Percentiles rank a stretch among this genome's conserved stretches.
phyloP scores from a whole-genome alignment of 2,888 invertebrate species.

The Drosophila formosana region DNA sequence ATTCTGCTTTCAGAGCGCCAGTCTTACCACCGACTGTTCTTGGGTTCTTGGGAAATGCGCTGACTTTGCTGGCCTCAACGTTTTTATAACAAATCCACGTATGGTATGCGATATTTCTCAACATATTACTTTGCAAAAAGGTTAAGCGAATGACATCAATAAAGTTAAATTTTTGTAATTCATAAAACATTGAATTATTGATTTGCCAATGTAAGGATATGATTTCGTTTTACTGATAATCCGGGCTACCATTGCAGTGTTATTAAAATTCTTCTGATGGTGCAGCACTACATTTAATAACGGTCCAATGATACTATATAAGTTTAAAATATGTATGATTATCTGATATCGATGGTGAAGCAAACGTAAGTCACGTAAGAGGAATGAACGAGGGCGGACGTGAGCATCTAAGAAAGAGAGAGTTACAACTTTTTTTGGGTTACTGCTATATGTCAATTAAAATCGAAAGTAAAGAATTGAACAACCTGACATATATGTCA shows the following conservation, averaged over 20 bases:
- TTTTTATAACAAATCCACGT: neutral
- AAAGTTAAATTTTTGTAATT: neutral
- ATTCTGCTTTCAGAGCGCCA: neutral
- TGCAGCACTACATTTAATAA: too few relatives aligned
- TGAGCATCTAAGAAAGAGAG: neutral
- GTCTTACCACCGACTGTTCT: neutral
- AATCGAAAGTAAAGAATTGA: neutral
- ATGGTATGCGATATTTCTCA: neutral
- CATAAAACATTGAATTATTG: too few relatives aligned
- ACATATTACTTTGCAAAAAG: neutral
- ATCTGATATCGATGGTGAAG: neutral
- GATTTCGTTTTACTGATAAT: too few relatives aligned
- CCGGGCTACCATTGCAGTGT: too few relatives aligned
- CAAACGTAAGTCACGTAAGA: neutral
- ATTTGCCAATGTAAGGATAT: too few relatives aligned
- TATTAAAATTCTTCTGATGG: too few relatives aligned
- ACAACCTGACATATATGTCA: neutral
- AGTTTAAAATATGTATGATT: too few relatives aligned
- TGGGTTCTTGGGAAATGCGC: neutral
- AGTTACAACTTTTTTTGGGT: neutral
- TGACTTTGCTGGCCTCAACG: neutral
- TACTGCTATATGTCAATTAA: neutral
- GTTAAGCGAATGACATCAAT: neutral
- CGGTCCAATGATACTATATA: too few relatives aligned
- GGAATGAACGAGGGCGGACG: neutral